Evolutionary conservation across 2,113 vertebrate species (phyloP), one percentile per base, ranked within the genome.

Genomic region (Campylomormyrus tamandua): DNA sequence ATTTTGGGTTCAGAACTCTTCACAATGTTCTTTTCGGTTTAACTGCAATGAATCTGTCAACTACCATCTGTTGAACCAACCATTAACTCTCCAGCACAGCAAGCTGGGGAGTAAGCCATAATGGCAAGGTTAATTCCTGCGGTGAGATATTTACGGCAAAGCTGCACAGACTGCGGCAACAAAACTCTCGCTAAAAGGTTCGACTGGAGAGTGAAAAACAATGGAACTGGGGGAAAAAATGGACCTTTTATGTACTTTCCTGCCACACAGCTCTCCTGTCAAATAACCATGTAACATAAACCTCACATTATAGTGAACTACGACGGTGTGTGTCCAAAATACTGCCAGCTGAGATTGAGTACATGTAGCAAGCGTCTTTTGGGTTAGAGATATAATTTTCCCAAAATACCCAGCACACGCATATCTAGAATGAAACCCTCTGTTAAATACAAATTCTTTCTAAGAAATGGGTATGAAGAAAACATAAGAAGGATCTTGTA

Each of bases 11-110:
- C 31, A 27, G 19, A 35, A 35, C 35, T 42, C 88, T 42, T 56
- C 8, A 83, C 74, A 89, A 58, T 58, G 50, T 48, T 39, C 52
- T 56, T 48, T 83, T 84, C 5, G 39, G 50, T 31, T 84, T 85
- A 83, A 27, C 80, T 27, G 53, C 21, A 35, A 89, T 15, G 66
- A 53, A 85, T 83, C 35, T 49, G 39, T n/a, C 45, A 58, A 35
- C 24, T 52, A 89, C 49, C 89, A 85, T 89, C 89, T 89, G 89
- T 85, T 89, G 89, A 89, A 58, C 53, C 31, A 53, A 42, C 56
- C 50, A 83, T 89, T 89, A 89, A 83, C 89, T 89, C 77, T 21
- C 5, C 42, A 27, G 13, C 35, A 56, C 80, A 58, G 35, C 19
- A 1, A 48, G 52, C 19, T 35, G 42, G 35, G n/a, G 50, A 89